Percentiles rank a stretch among this genome's conserved stretches.
These are phyloP conservation scores for Beaufortia kweichowensis DNA, from an alignment of 2,113 vertebrate species.

Conservation along the genomic window DNA sequence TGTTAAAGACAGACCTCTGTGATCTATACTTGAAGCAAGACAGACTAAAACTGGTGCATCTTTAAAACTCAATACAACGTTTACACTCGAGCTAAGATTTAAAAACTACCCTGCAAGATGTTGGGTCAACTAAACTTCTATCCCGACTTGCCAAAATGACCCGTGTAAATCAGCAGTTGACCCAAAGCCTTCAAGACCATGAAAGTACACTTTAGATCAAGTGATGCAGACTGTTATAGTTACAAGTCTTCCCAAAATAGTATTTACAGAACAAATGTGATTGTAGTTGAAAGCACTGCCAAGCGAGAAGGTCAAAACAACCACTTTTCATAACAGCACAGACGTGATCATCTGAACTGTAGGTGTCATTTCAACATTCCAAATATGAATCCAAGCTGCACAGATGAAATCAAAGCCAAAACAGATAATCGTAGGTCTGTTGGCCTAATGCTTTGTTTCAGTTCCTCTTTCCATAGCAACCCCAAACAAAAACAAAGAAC, in stretches of 20 bases:
- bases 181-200: not conserved
- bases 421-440: slow-evolving; percentile 12
- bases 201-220: not conserved
- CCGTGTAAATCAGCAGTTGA: too few relatives aligned
- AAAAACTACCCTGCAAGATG: not conserved
- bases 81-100: not conserved
- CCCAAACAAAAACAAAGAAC: slow-evolving; percentile 61
- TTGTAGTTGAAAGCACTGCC: not conserved
- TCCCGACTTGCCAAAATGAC: not conserved
- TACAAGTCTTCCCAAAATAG: too few relatives aligned
- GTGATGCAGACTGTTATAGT: not conserved
- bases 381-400: slow-evolving; percentile 2
- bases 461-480: slow-evolving; percentile 63
- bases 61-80: not conserved
- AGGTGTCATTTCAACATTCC: not conserved
- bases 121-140: not conserved
- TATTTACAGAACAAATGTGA: slow-evolving; percentile 19
- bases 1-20: not conserved
- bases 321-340: not conserved
- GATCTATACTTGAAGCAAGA: slow-evolving; percentile 3
- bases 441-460: slow-evolving; percentile 52
- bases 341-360: slow-evolving; percentile 19
- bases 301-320: slow-evolving; percentile 1
- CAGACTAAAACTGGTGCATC: not conserved
- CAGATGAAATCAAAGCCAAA: not conserved